Percentiles rank a stretch among this genome's conserved stretches.
phyloP scores from a whole-genome alignment of 2,113 vertebrate species.

The Heterochromis multidens region DNA sequence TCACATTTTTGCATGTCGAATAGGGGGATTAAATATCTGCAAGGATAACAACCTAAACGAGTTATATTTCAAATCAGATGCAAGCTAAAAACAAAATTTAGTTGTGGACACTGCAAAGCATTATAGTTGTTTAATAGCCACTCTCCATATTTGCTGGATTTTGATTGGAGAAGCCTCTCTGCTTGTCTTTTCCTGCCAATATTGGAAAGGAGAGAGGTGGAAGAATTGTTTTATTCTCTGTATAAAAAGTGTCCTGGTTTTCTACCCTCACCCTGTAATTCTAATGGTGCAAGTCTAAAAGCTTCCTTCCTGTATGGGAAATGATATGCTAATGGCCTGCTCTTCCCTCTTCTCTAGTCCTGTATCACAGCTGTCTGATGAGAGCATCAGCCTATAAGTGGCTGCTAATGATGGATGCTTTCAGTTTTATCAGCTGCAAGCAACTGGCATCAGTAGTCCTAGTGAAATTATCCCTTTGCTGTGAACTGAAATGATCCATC shows the following conservation, averaged over 20 bases:
- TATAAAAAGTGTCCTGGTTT: slow-evolving; percentile 30
- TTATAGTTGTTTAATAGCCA: not conserved
- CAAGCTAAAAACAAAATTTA: not conserved
- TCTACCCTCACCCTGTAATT: slow-evolving; percentile 57
- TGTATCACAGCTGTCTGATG: slow-evolving; percentile 69
- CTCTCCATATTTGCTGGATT: not conserved
- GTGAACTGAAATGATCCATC: not conserved
- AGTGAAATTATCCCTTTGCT: slow-evolving; percentile 3
- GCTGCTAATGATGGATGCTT: slow-evolving; percentile 59
- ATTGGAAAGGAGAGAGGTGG: slow-evolving; percentile 2
- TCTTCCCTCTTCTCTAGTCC: slow-evolving; percentile 32
- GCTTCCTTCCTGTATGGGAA: slow-evolving; percentile 75
- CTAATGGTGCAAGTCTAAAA: slow-evolving; percentile 47
- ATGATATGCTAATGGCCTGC: slow-evolving; percentile 63
- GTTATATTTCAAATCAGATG: not conserved
- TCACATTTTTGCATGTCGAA: not conserved
- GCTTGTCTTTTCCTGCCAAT: not conserved
- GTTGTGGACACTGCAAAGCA: not conserved
- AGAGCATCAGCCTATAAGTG: slow-evolving; percentile 54
- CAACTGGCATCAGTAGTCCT: slow-evolving; percentile 16
- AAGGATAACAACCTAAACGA: not conserved
- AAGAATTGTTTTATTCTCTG: slow-evolving; percentile 13
- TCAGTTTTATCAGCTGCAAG: slow-evolving; percentile 48
- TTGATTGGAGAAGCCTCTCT: slow-evolving; percentile 18
- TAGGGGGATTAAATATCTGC: not conserved